Evolutionary conservation across 2,113 vertebrate genomes (phyloP).

Genomic region (Melanerpes formicivorus): DNA sequence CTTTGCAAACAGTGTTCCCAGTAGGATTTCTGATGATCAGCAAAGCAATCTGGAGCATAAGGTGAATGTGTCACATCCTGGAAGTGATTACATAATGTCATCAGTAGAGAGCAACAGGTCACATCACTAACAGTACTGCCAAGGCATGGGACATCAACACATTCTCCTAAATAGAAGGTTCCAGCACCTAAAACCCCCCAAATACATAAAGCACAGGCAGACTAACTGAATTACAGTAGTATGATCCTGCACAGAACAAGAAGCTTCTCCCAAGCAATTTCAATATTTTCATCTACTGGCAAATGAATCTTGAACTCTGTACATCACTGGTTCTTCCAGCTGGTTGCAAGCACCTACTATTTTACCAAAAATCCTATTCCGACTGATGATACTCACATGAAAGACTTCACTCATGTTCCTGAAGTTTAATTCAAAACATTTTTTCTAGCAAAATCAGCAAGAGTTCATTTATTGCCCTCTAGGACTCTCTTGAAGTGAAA

Average conservation of each 20-base stretch:
- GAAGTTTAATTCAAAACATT: constrained; percentile 8
- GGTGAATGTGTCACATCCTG: not conserved
- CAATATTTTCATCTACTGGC: not conserved
- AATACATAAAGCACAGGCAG: not conserved
- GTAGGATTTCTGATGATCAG: not conserved
- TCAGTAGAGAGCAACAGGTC: not conserved
- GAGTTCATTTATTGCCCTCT: not conserved
- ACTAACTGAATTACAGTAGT: not conserved
- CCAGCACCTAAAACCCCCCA: not conserved
- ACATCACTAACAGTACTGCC: not conserved
- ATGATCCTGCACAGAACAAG: not conserved
- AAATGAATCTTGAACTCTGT: not conserved
- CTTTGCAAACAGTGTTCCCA: not conserved
- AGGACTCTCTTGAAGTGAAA: constrained; percentile 8
- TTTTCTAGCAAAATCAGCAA: constrained; percentile 7
- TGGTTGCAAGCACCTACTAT: not conserved
- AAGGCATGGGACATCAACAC: not conserved
- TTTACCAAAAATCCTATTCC: not conserved
- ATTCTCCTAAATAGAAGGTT: not conserved
- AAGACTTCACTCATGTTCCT: not conserved
- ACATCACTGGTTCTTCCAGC: not conserved
- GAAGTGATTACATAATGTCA: not conserved
- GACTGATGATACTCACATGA: not conserved
- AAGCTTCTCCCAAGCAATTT: not conserved
- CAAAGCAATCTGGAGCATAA: not conserved